These are phyloP conservation scores for Donacobius atricapilla DNA, from an alignment of 2,113 vertebrate species.

Conservation along the genomic window DNA sequence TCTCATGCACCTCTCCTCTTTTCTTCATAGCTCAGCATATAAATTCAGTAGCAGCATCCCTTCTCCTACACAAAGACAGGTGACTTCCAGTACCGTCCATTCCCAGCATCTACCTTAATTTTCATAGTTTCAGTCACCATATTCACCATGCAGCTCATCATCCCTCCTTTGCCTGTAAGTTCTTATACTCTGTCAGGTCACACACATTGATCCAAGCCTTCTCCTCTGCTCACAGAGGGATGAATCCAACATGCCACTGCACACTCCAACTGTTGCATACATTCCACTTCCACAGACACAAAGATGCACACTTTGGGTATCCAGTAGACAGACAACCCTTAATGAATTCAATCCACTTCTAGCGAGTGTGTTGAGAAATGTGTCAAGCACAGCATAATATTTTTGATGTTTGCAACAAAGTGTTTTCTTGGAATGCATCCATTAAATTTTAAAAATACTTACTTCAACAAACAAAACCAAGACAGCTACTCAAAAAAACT, in stretches of 20 bases:
- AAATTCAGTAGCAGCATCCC: not conserved
- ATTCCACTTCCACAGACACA: not conserved
- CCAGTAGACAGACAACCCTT: not conserved
- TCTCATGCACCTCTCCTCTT: not conserved
- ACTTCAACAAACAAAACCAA: not conserved
- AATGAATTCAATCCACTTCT: not conserved
- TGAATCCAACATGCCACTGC: not conserved
- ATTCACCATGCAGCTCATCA: not conserved
- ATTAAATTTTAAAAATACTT: not conserved
- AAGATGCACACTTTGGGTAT: not conserved
- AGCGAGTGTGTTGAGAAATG: not conserved
- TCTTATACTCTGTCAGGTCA: not conserved
- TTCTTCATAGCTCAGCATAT: not conserved
- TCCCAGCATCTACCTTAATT: not conserved
- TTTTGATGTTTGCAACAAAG: not conserved
- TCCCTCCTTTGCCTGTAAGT: not conserved
- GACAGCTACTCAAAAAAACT: not conserved
- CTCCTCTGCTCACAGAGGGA: not conserved
- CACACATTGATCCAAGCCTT: not conserved
- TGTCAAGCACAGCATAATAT: not conserved
- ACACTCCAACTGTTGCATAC: not conserved
- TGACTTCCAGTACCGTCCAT: not conserved
- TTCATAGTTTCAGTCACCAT: not conserved
- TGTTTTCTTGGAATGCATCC: not conserved
- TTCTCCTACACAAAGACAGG: not conserved